Evolutionary conservation across 37 sponge, comb jelly and placozoan species (phyloP), one percentile per base, ranked within the genome.

Genomic region (Hormiphora californensis): DNA sequence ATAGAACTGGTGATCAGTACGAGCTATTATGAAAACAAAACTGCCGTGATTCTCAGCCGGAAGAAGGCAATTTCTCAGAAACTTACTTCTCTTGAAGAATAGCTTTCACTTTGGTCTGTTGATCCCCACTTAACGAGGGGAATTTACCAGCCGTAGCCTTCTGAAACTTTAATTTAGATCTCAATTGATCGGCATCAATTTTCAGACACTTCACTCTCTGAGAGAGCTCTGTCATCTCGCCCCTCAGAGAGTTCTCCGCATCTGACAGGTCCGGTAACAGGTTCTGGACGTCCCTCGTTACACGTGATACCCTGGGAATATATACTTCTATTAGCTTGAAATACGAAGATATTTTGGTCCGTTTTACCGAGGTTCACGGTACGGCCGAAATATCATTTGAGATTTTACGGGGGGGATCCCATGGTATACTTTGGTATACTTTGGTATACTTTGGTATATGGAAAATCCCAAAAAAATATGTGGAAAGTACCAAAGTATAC

Each of bases 81-180:
- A 73, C 81, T 73, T 21, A 73, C 81, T 73, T 73, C 38, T 73
- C 81, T 32, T 73, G 21, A 15, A 73, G 81, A n/a, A 73, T 73
- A n/a, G 81, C 81, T 17, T 46, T 73, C 4, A 73, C 81, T 40
- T 46, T 21, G n/a, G 35, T 36, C 81, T 73, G 81, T 28, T 73
- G 81, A 21, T 73, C 81, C 5, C n/a, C 43, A 5, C 46, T 43
- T 25, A 73, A 28, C 4, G 35, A 8, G 8, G 81, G 81, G 4
- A 73, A 9, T 9, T 73, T 33, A n/a, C 38, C 19, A 11, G 44
- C 81, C 21, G 81, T 73, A n/a, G 40, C 43, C 4, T 21, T 73
- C 81, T 73, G 81, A 28, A 73, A 73, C 46, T 73, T 73, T 3
- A 73, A 19, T 41, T 73, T 73, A 43, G 40, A 46, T 1, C 43